phyloP scores from a whole-genome alignment of 2,797 vertebrate genomes.

The Mionectes olivaceus region DNA sequence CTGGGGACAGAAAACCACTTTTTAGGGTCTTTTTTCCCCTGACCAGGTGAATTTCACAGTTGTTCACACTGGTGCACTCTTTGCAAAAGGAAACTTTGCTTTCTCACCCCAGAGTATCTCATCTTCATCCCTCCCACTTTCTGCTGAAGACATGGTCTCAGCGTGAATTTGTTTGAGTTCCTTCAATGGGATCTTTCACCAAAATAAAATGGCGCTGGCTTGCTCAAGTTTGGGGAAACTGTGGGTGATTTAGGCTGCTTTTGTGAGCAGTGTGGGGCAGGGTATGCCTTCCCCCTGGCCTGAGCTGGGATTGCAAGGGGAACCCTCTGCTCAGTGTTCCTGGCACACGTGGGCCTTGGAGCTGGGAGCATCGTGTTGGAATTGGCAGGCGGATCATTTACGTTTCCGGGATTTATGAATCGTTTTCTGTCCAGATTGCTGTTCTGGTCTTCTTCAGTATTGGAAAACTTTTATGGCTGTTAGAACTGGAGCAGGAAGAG shows the following conservation, averaged over 20 bases:
- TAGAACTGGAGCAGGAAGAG: slow-evolving; percentile 17
- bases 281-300: not conserved
- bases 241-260: not conserved
- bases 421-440: slow-evolving; percentile 57
- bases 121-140: not conserved
- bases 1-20: not conserved
- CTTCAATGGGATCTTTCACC: fast-evolving
- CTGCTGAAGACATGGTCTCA: not conserved
- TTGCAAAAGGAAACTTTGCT: not conserved
- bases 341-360: not conserved
- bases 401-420: slow-evolving; percentile 54
- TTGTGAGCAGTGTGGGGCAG: not conserved
- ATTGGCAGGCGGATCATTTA: slow-evolving; percentile 27
- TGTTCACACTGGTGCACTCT: fast-evolving
- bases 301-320: fast-evolving
- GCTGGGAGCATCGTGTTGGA: not conserved
- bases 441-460: not conserved
- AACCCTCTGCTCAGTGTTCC: not conserved
- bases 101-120: not conserved
- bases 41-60: not conserved
- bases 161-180: not conserved
- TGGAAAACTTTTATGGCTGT: slow-evolving; percentile 23
- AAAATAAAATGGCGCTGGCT: not conserved
- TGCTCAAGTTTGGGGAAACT: not conserved
- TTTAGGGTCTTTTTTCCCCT: not conserved